Conservation (phyloP, 2,113 vertebrate genomes). For the Saccopteryx leptura region DNA sequence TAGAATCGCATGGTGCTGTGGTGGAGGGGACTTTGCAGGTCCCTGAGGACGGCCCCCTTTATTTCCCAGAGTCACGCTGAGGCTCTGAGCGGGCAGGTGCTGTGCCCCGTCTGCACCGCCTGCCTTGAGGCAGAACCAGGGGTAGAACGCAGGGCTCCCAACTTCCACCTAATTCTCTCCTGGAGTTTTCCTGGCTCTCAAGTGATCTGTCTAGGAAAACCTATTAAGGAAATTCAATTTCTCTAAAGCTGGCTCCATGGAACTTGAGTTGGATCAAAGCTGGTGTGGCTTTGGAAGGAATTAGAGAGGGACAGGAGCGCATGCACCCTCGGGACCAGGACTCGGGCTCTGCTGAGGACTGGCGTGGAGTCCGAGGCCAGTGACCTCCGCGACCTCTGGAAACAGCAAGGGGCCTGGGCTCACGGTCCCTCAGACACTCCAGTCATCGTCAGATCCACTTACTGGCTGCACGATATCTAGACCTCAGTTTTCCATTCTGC, state of each 20-base stretch:
- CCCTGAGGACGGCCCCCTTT: neutral
- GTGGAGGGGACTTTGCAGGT: neutral
- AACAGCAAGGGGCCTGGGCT: neutral
- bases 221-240: constrained; percentile 64
- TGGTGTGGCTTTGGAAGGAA: neutral
- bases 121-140: neutral
- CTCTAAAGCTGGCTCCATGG: neutral
- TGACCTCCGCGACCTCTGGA: neutral
- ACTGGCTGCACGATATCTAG: neutral
- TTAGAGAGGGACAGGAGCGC: neutral
- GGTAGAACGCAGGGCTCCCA: neutral
- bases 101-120: neutral
- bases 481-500: neutral
- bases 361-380: neutral
- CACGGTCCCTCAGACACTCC: neutral
- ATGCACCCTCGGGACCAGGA: neutral
- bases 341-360: neutral
- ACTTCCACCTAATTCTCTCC: neutral
- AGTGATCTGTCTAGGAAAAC: constrained; percentile 25
- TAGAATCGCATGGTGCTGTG: neutral
- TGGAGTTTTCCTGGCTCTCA: constrained; percentile 25
- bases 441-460: neutral
- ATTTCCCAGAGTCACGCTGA: constrained; percentile 32
- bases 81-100: neutral
- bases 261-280: constrained; percentile 44